A percentile compares a stretch with the other conserved stretches of the same genome.
Conservation (phyloP, 1,140 invertebrate genomes). For the Zeugodacus cucurbitae region DNA sequence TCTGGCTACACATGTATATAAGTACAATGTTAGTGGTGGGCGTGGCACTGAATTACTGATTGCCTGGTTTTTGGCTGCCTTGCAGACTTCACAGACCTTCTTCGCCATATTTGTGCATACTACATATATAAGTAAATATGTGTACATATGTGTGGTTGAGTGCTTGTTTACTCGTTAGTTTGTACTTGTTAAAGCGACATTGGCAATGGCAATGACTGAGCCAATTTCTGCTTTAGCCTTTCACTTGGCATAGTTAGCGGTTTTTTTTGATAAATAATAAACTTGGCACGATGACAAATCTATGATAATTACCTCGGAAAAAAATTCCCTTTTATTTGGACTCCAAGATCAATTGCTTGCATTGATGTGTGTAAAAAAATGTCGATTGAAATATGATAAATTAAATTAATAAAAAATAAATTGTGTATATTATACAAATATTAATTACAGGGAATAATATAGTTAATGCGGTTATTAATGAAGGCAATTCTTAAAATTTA, state of each 20-base stretch:
- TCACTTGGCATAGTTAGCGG: background rate
- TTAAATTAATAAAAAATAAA: no score
- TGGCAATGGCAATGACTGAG: constrained; percentile 16
- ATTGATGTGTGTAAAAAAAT: background rate
- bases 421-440: no score
- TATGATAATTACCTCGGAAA: background rate
- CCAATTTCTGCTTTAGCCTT: constrained; percentile 2
- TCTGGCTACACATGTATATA: background rate
- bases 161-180: background rate
- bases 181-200: background rate
- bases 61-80: background rate
- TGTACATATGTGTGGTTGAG: background rate
- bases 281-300: background rate
- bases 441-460: no score
- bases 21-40: background rate
- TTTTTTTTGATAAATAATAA: background rate
- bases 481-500: no score
- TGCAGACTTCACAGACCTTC: background rate
- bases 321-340: background rate
- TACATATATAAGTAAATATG: background rate
- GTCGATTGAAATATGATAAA: background rate
- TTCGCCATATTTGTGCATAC: background rate
- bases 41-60: background rate
- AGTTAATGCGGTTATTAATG: no score
- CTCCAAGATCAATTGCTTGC: background rate